Evolutionary conservation across 2,888 invertebrate genomes (phyloP).

Genomic region (Gasteruption jaculator): DNA sequence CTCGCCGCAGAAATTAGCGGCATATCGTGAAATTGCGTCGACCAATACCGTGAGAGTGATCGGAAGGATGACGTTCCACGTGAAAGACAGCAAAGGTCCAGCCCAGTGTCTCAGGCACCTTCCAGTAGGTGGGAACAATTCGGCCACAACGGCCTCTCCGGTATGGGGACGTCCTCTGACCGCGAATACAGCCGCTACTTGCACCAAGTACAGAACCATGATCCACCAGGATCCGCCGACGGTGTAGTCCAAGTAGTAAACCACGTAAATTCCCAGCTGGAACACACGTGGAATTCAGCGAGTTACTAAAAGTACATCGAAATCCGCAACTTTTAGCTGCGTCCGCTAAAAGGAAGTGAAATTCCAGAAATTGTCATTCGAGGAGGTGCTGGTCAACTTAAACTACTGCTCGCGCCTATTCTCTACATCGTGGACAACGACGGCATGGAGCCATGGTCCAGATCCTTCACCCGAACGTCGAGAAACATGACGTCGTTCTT

Average conservation of each 20-base stretch:
- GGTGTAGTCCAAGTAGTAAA: constrained; percentile 81
- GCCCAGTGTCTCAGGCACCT: constrained; percentile 56
- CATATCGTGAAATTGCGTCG: background rate
- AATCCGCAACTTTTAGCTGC: too few relatives aligned
- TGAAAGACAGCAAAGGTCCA: constrained; percentile 72
- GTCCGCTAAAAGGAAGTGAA: too few relatives aligned
- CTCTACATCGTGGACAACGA: too few relatives aligned
- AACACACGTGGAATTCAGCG: constrained; percentile 32
- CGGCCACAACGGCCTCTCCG: constrained; percentile 67
- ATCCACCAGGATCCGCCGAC: constrained; percentile 87
- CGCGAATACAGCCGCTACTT: constrained; percentile 79
- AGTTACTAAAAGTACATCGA: constrained; percentile 12
- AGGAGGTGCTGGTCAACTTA: too few relatives aligned
- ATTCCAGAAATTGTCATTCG: too few relatives aligned
- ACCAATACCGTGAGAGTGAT: constrained; percentile 73
- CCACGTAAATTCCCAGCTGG: constrained; percentile 72
- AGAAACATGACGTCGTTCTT: constrained; percentile 61
- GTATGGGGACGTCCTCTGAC: constrained; percentile 83
- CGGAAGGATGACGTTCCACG: constrained; percentile 85
- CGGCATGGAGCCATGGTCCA: constrained; percentile 15
- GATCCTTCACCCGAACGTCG: constrained; percentile 53
- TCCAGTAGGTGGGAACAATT: constrained; percentile 57
- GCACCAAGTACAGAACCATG: constrained; percentile 70
- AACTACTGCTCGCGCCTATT: too few relatives aligned
- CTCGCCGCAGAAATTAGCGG: background rate